A percentile compares a stretch with the other conserved stretches of the same genome.
Evolutionary conservation across 2,113 vertebrate species (phyloP).

Genomic region (Aptenodytes forsteri): DNA sequence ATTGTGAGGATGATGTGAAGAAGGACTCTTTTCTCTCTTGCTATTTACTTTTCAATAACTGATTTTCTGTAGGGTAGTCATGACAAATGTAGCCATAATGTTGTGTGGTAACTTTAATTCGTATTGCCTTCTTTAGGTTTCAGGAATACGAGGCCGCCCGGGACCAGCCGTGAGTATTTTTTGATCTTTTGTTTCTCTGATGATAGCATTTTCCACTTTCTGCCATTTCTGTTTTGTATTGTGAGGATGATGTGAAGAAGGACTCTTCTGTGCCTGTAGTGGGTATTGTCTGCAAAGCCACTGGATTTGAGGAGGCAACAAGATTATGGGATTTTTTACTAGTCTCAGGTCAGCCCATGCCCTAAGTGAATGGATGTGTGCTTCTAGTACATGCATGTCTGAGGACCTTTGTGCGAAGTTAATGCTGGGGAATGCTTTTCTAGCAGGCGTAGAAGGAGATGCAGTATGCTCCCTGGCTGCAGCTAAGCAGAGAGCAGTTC

Average conservation of each 20-base stretch:
- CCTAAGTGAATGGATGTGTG: neutral
- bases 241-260: neutral
- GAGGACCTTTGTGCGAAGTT: neutral
- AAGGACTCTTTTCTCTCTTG: too few relatives aligned
- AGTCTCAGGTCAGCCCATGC: neutral
- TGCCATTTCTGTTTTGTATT: neutral
- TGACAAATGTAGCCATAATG: neutral
- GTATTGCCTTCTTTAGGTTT: constrained; percentile 73
- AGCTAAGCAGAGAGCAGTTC: neutral
- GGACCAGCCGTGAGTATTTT: constrained; percentile 86
- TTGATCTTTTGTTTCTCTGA: neutral
- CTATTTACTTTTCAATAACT: neutral
- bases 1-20: too few relatives aligned
- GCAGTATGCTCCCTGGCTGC: neutral
- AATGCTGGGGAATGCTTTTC: neutral
- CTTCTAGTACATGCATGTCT: rapidly evolving
- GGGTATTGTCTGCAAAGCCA: neutral
- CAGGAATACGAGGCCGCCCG: constrained; percentile 88
- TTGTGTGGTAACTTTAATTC: neutral
- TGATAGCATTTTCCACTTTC: neutral
- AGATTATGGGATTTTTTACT: neutral
- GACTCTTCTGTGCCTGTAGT: rapidly evolving
- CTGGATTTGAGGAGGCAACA: neutral
- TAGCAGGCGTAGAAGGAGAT: neutral
- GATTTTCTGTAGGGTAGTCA: neutral